phyloP scores from a whole-genome alignment of 2,113 vertebrate genomes.

The Regulus satrapa region DNA sequence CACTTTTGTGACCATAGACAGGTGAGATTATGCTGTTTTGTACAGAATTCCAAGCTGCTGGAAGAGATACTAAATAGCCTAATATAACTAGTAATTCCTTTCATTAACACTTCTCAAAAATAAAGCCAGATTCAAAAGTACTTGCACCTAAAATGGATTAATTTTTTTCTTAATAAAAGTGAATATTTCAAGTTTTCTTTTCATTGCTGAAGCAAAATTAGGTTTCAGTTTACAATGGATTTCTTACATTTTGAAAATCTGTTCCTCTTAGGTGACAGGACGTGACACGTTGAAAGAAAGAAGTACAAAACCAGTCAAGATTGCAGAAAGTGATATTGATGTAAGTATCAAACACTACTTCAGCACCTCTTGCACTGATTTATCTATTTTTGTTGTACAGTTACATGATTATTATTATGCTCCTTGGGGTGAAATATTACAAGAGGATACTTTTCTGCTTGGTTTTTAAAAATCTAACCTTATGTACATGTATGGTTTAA shows the following conservation, averaged over 20 bases:
- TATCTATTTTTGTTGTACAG: neutral
- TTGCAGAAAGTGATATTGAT: slow-evolving; percentile 94
- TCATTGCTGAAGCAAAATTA: neutral
- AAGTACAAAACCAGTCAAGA: slow-evolving; percentile 86
- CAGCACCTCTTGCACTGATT: neutral
- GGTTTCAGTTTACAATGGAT: neutral
- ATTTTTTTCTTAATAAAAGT: neutral
- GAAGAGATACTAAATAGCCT: neutral
- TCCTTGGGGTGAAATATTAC: neutral
- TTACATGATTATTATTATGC: neutral
- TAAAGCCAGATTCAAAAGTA: neutral
- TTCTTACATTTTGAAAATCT: neutral
- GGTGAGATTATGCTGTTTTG: neutral
- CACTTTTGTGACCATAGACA: neutral
- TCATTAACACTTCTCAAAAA: neutral
- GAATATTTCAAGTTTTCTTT: neutral
- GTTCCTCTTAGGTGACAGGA: slow-evolving; percentile 83
- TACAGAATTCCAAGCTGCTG: neutral
- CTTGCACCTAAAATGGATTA: neutral
- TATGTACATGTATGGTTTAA: neutral
- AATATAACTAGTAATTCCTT: neutral
- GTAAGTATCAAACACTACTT: slow-evolving; percentile 76
- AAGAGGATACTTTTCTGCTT: neutral
- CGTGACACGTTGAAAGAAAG: slow-evolving; percentile 85
- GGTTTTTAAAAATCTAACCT: neutral